Evolutionary conservation across 2,888 invertebrate genomes (phyloP).

Genomic region (Meliscaeva auricollis): DNA sequence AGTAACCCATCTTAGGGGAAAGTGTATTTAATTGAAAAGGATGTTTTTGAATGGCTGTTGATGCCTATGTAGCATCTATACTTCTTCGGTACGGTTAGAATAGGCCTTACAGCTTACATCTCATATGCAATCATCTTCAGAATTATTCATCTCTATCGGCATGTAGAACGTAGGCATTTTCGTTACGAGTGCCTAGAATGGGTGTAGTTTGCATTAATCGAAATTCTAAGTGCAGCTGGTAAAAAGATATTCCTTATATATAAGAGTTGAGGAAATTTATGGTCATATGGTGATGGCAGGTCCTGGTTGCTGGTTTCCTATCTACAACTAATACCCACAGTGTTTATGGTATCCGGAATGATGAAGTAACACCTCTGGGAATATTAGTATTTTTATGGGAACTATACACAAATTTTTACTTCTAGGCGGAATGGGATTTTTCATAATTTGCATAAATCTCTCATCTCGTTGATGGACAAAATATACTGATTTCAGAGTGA

Average conservation of each 20-base stretch:
- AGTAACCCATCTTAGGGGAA: neutral
- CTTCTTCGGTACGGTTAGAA: neutral
- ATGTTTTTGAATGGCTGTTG: slow-evolving; percentile 27
- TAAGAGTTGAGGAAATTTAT: neutral
- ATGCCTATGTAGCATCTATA: neutral
- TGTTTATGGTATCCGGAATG: slow-evolving; percentile 32
- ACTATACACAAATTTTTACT: neutral
- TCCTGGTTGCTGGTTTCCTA: neutral
- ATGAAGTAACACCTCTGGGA: slow-evolving; percentile 51
- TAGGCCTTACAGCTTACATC: slow-evolving; percentile 5
- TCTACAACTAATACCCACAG: neutral
- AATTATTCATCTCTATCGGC: slow-evolving; percentile 27
- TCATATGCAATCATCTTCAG: slow-evolving; percentile 34
- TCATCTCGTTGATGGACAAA: slow-evolving; percentile 1
- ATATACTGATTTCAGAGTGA: neutral
- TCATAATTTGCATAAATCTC: slow-evolving; percentile 66
- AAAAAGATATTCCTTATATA: neutral
- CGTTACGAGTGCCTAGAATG: slow-evolving; percentile 30
- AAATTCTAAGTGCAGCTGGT: slow-evolving; percentile 29
- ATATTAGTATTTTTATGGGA: slow-evolving; percentile 34
- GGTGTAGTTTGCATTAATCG: slow-evolving; percentile 42
- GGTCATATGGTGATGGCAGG: neutral
- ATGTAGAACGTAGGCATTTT: slow-evolving; percentile 28
- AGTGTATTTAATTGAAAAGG: slow-evolving; percentile 60
- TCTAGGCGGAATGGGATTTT: neutral